Base-by-base conservation (phyloP, 2,888 invertebrate genomes). In the Sarcophaga subvicina region DNA sequence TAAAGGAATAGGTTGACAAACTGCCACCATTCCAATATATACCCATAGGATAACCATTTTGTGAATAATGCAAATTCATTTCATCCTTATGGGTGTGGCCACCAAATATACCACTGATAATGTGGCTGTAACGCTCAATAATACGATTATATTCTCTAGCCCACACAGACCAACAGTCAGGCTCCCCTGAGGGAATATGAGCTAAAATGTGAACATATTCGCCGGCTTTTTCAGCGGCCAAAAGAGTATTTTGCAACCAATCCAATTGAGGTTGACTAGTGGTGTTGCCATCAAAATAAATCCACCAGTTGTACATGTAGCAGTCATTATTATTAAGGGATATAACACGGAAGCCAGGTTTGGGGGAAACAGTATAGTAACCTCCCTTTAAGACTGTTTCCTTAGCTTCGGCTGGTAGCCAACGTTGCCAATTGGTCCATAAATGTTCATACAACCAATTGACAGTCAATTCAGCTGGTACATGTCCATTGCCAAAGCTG, bases 11-110 rank as follows among this genome's bases (percentile, higher is more conserved):
- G 0, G 96, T 94, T 0, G 98, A 98, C 17, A 97, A 94, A 89
- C 97, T 96, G n/a, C 98, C 98, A 0, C 96, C 97, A 80, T 98
- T 96, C 95, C 97, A 98, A 4, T 96, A 96, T 2, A 97, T 94
- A 86, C 95, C 96, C 5, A 95, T 94, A 0, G 97, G 91, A 25
- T 90, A 86, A 3, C 90, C 91, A 3, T 90, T 95, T 2, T 86
- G 81, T 2, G 93, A 89, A 91, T 96, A 97, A 91, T 96, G 96
- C 76, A 98, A 92, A 90, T 95, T 95, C 90, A 96, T 95, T 91
- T 96, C 96, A 89, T 97, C 97, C 2, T 94, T 94, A 91, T 98
- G 98, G 0, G 96, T 96, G 91, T 98, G 98, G 0, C 97, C 98
- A 90, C 96, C 97, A 92, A 98, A 98, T 92, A 97, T 96, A 0